Conservation (phyloP, 1,140 invertebrate genomes). For the Cyrtorhinus lividipennis region DNA sequence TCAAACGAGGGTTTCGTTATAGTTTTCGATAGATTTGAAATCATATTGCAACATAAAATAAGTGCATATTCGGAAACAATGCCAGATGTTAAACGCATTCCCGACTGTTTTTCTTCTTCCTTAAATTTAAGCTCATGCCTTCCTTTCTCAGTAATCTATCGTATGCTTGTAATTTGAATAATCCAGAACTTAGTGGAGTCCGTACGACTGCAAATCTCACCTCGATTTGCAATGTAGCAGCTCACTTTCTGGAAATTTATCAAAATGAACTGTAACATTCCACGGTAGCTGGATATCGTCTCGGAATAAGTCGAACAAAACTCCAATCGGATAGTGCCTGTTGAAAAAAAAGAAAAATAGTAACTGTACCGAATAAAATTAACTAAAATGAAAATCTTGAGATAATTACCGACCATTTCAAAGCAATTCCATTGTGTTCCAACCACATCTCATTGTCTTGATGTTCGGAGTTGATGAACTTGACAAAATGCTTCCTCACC, state of each 20-base stretch:
- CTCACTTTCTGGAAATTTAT: constrained; percentile 69
- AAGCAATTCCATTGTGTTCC: constrained; percentile 77
- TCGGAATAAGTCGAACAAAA: constrained; percentile 73
- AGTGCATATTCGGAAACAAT: too few relatives aligned
- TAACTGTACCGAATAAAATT: too few relatives aligned
- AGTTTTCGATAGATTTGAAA: too few relatives aligned
- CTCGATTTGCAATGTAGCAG: constrained; percentile 62
- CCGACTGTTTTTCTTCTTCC: too few relatives aligned
- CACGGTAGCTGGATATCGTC: constrained; percentile 70
- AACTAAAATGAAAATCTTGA: too few relatives aligned
- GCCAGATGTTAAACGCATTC: too few relatives aligned
- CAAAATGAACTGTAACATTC: constrained; percentile 90
- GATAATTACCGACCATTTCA: constrained; percentile 91
- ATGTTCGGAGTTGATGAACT: constrained; percentile 65
- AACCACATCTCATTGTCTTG: constrained; percentile 87
- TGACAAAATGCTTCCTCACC: constrained; percentile 80
- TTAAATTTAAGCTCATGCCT: too few relatives aligned
- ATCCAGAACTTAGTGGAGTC: too few relatives aligned
- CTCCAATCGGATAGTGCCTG: constrained; percentile 89
- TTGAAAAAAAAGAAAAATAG: constrained; percentile 23
- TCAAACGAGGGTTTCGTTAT: constrained; percentile 9
- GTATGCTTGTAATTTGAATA: too few relatives aligned
- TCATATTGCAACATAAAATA: too few relatives aligned
- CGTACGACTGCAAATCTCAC: too few relatives aligned
- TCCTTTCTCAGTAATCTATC: too few relatives aligned